A percentile compares a stretch with the other conserved stretches of the same genome.
phyloP scores from a whole-genome alignment of 1,140 invertebrate species.

The Tribolium castaneum region DNA sequence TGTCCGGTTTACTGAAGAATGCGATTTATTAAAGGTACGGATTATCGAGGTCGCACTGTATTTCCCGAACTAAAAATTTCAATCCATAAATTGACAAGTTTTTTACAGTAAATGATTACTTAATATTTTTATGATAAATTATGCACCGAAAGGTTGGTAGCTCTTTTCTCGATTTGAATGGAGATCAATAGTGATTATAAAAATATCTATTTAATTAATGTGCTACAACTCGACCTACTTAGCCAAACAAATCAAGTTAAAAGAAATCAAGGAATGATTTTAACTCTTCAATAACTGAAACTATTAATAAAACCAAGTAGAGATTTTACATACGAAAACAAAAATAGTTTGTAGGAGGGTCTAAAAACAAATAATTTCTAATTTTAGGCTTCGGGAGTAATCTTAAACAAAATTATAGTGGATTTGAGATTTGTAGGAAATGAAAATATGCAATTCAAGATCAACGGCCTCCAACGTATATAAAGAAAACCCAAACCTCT shows the following conservation, averaged over 20 bases:
- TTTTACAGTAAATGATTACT: not conserved
- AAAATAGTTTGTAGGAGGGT: constrained; percentile 30
- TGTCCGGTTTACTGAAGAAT: no score
- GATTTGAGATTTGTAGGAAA: not conserved
- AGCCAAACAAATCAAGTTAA: not conserved
- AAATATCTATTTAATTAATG: constrained; percentile 3
- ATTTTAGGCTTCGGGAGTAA: constrained; percentile 1
- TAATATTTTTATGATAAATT: not conserved
- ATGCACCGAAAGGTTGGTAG: not conserved
- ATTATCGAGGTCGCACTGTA: no score
- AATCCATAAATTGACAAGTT: not conserved
- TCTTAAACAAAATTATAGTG: constrained; percentile 27
- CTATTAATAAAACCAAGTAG: constrained; percentile 23
- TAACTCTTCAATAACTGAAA: constrained; percentile 19
- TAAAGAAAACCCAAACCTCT: not conserved
- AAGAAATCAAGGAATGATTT: not conserved
- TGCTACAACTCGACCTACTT: not conserved
- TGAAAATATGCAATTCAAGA: constrained; percentile 29
- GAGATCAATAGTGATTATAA: constrained; percentile 7
- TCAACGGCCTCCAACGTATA: constrained; percentile 5
- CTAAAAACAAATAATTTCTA: constrained; percentile 30
- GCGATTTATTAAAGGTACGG: no score
- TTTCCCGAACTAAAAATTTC: no score
- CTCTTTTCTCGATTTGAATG: not conserved
- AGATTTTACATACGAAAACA: constrained; percentile 9